These are phyloP conservation scores for Chironomus tepperi DNA, from an alignment of 1,140 invertebrate genomes.

Conservation along the genomic window DNA sequence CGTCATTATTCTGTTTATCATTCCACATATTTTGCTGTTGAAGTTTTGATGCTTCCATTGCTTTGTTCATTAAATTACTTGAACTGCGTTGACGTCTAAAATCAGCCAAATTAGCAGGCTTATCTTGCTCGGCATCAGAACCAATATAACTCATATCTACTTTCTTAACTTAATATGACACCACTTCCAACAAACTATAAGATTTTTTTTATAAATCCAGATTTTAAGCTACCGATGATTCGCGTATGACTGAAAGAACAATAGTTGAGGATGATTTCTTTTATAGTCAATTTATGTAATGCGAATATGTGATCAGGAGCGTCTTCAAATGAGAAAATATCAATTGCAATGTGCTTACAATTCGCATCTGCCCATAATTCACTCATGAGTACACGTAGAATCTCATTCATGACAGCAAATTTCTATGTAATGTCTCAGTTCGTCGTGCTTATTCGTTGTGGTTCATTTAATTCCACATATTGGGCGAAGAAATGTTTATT, in stretches of 20 bases:
- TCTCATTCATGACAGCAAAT: not conserved
- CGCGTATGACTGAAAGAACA: slow-evolving; percentile 8
- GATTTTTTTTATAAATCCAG: not conserved
- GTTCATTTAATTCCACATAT: not conserved
- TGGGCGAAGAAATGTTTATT: not conserved
- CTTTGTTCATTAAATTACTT: slow-evolving; percentile 33
- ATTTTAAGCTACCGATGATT: slow-evolving; percentile 4
- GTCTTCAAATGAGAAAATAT: not conserved
- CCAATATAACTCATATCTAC: slow-evolving; percentile 36
- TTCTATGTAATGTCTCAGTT: not conserved
- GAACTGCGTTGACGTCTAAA: slow-evolving; percentile 33
- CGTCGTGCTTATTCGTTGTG: not conserved
- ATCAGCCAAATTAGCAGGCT: slow-evolving; percentile 29
- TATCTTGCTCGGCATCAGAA: slow-evolving; percentile 38
- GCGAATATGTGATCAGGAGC: not conserved
- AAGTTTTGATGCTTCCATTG: slow-evolving; percentile 36
- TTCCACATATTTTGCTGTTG: slow-evolving; percentile 35
- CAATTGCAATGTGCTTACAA: not conserved
- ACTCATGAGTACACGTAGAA: not conserved
- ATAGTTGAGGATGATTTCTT: not conserved
- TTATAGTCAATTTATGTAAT: not conserved
- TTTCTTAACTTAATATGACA: not conserved
- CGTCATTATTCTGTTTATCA: slow-evolving; percentile 44
- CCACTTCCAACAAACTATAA: not conserved
- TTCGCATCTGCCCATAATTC: slow-evolving; percentile 6